phyloP scores from a whole-genome alignment of 2,797 vertebrate species.

The Monodelphis domestica region DNA sequence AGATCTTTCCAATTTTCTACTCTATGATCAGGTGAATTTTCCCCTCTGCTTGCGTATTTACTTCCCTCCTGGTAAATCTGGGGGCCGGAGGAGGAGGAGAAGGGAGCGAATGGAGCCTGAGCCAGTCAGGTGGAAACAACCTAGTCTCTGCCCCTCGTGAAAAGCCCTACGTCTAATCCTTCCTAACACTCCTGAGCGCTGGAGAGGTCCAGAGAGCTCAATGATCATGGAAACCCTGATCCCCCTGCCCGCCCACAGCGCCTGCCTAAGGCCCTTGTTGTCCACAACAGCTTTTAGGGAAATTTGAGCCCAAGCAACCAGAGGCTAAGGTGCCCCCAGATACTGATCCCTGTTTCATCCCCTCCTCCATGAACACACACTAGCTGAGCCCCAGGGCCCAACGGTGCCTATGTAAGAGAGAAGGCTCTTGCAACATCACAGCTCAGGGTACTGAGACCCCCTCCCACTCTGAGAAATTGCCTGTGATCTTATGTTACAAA shows the following conservation, averaged over 20 bases:
- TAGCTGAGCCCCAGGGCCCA: not conserved
- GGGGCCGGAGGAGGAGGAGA: not conserved
- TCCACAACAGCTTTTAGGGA: constrained; percentile 73
- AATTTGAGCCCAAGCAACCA: constrained; percentile 34
- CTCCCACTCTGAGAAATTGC: rapidly evolving
- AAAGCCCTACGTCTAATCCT: constrained; percentile 78
- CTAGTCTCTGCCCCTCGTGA: not conserved
- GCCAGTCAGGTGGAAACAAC: not conserved
- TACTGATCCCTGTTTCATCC: not conserved
- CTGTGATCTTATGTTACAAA: not conserved
- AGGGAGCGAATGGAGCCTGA: not conserved
- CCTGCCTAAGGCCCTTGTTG: constrained; percentile 31
- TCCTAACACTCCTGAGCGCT: constrained; percentile 73
- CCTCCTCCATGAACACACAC: not conserved
- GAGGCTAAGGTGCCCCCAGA: constrained; percentile 33
- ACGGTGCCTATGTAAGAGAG: not conserved
- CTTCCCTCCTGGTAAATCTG: not conserved
- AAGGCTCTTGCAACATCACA: not conserved
- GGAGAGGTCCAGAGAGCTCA: constrained; percentile 62
- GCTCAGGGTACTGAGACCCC: not conserved
- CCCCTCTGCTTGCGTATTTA: not conserved
- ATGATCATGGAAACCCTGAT: constrained; percentile 84
- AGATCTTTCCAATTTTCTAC: not conserved
- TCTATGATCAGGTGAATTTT: not conserved
- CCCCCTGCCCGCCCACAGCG: constrained; percentile 67